These are phyloP conservation scores for Phlogophora meticulosa DNA, from an alignment of 2,888 invertebrate species.

Conservation along the genomic window DNA sequence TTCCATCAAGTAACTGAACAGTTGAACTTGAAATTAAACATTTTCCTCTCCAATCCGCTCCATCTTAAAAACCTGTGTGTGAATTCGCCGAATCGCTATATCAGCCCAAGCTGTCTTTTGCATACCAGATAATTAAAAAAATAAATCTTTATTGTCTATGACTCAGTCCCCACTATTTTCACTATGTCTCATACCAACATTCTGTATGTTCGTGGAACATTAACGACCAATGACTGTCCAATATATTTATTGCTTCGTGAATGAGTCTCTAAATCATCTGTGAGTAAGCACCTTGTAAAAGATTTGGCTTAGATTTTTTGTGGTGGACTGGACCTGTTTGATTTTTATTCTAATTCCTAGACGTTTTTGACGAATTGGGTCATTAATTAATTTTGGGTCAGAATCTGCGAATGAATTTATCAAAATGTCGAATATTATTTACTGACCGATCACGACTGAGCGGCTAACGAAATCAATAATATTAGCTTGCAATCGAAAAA, in stretches of 20 bases:
- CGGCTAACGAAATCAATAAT: too few species aligned
- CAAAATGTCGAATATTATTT: too few species aligned
- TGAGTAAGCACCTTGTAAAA: slow-evolving; percentile 61
- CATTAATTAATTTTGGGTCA: too few species aligned
- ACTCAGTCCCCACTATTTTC: slow-evolving; percentile 30
- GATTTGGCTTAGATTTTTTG: slow-evolving; percentile 38
- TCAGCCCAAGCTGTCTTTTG: not conserved
- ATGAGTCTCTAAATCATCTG: slow-evolving; percentile 65
- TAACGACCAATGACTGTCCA: slow-evolving; percentile 63
- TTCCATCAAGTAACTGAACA: too few species aligned
- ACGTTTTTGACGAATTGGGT: not conserved
- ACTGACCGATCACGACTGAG: too few species aligned
- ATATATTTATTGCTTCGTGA: slow-evolving; percentile 66
- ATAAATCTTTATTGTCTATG: slow-evolving; percentile 31
- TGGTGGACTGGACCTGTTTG: slow-evolving; percentile 30
- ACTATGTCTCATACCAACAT: slow-evolving; percentile 13
- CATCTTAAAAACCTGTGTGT: not conserved
- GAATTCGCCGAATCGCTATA: not conserved
- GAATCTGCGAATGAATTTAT: too few species aligned
- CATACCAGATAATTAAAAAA: slow-evolving; percentile 14
- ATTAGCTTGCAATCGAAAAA: too few species aligned
- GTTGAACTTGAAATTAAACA: too few species aligned
- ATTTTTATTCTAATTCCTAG: slow-evolving; percentile 16
- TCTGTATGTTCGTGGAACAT: slow-evolving; percentile 53
- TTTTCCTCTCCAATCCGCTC: not conserved